Percentiles rank a stretch among this genome's conserved stretches.
These are phyloP conservation scores for Drosophila lacicola DNA, from an alignment of 2,888 invertebrate genomes.

Conservation along the genomic window DNA sequence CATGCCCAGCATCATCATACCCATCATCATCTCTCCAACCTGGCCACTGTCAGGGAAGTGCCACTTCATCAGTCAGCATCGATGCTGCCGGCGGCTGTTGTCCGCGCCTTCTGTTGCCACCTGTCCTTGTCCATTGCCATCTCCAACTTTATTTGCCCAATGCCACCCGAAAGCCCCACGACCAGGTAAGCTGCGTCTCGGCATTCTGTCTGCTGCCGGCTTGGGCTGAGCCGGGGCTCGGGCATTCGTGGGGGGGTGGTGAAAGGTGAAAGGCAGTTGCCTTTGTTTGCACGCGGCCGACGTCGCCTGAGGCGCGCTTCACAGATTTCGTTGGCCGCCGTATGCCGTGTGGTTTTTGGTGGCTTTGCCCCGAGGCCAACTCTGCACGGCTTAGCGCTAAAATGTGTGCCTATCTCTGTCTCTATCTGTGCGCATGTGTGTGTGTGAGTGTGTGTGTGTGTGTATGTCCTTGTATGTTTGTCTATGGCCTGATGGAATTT, in stretches of 20 bases:
- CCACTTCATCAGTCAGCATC: slow-evolving; percentile 79
- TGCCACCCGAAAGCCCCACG: slow-evolving; percentile 6
- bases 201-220: slow-evolving; percentile 9
- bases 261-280: slow-evolving; percentile 6
- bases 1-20: neutral
- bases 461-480: slow-evolving; percentile 47
- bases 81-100: slow-evolving; percentile 57
- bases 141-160: slow-evolving; percentile 30
- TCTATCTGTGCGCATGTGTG: slow-evolving; percentile 1
- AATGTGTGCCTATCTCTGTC: slow-evolving; percentile 57
- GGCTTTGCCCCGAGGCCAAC: slow-evolving; percentile 57
- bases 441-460: slow-evolving; percentile 35
- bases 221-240: neutral
- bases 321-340: slow-evolving; percentile 59
- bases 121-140: slow-evolving; percentile 41
- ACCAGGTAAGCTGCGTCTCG: slow-evolving; percentile 11
- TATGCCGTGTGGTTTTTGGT: slow-evolving; percentile 70
- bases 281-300: slow-evolving; percentile 69
- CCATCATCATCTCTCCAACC: slow-evolving; percentile 11
- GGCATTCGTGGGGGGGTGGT: neutral
- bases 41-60: slow-evolving; percentile 51
- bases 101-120: slow-evolving; percentile 61
- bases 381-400: slow-evolving; percentile 65
- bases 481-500: slow-evolving; percentile 74
- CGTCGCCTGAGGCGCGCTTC: slow-evolving; percentile 52